Percentiles rank a stretch among this genome's conserved stretches.
phyloP scores from a whole-genome alignment of 1,140 invertebrate genomes.

The Diorhabda elongata region DNA sequence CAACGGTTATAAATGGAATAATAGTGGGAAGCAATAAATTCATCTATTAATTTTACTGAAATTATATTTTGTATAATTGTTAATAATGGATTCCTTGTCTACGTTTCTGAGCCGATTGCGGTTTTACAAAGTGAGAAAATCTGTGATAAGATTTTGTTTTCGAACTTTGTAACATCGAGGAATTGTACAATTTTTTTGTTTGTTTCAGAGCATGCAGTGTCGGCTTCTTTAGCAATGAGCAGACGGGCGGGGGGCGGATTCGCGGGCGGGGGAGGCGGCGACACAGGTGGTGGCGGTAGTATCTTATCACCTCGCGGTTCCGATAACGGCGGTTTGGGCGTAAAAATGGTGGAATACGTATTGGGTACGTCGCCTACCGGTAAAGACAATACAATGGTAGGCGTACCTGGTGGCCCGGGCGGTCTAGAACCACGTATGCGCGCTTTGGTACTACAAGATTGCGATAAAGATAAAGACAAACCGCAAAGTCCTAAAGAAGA shows the following conservation, averaged over 20 bases:
- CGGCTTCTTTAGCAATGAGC: constrained; percentile 68
- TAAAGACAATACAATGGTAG: constrained; percentile 58
- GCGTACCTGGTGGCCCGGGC: constrained; percentile 27
- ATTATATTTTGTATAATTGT: no score
- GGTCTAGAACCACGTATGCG: constrained; percentile 66
- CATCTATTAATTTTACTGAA: no score
- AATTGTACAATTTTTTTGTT: constrained; percentile 11
- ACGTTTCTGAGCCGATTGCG: no score
- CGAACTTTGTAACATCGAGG: no score
- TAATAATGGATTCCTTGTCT: no score
- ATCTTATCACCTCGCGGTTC: constrained; percentile 66
- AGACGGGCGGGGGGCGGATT: constrained; percentile 53
- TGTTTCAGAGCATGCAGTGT: constrained; percentile 64
- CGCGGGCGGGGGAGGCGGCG: constrained; percentile 54
- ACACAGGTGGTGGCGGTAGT: constrained; percentile 50
- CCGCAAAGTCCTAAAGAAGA: constrained; percentile 64
- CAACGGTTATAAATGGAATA: no score
- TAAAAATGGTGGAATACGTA: constrained; percentile 99
- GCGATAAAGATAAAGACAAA: constrained; percentile 62
- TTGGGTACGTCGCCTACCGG: constrained; percentile 85
- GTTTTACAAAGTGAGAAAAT: no score
- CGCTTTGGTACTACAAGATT: constrained; percentile 58
- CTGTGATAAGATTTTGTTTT: no score
- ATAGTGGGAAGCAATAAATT: no score
- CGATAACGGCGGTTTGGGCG: constrained; percentile 77